phyloP scores from a whole-genome alignment of 2,113 vertebrate genomes.

The Xyrauchen texanus region DNA sequence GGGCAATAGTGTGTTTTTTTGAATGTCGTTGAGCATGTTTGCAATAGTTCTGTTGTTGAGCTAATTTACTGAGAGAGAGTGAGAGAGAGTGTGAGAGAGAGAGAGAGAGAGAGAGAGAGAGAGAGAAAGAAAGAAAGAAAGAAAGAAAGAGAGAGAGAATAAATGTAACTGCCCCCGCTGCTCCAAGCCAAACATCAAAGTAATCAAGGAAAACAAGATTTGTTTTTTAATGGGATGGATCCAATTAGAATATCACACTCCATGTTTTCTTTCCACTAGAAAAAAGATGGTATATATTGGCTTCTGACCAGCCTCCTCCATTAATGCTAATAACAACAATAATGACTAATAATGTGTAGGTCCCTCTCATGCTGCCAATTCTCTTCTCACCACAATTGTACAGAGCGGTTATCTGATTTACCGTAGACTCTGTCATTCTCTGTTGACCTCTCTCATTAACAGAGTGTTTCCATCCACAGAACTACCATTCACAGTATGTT shows the following conservation, averaged over 20 bases:
- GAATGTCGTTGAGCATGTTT: slow-evolving; percentile 71
- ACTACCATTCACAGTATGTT: too few species aligned
- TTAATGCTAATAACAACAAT: slow-evolving; percentile 31
- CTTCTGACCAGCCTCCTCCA: slow-evolving; percentile 9
- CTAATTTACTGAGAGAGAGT: slow-evolving; percentile 67
- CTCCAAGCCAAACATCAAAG: slow-evolving; percentile 80
- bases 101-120: slow-evolving; percentile 30
- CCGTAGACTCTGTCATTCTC: too few species aligned
- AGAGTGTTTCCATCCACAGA: too few species aligned
- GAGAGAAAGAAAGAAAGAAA: slow-evolving; percentile 27
- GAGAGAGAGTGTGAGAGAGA: slow-evolving; percentile 31
- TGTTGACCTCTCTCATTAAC: too few species aligned
- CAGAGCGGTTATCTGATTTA: too few species aligned
- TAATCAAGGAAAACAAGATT: slow-evolving; percentile 82
- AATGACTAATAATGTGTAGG: too few species aligned
- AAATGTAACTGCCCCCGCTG: slow-evolving; percentile 77
- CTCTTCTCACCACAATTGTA: too few species aligned
- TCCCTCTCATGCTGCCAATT: too few species aligned
- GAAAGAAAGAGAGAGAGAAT: slow-evolving; percentile 60
- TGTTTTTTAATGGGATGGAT: slow-evolving; percentile 76
- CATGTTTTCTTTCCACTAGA: slow-evolving; percentile 63
- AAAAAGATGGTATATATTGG: slow-evolving; percentile 11
- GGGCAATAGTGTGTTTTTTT: slow-evolving; percentile 75
- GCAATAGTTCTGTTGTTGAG: slow-evolving; percentile 78
- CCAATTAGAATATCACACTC: slow-evolving; percentile 79